phyloP scores from a whole-genome alignment of 2,113 vertebrate species.

The Chaetodon trifascialis region DNA sequence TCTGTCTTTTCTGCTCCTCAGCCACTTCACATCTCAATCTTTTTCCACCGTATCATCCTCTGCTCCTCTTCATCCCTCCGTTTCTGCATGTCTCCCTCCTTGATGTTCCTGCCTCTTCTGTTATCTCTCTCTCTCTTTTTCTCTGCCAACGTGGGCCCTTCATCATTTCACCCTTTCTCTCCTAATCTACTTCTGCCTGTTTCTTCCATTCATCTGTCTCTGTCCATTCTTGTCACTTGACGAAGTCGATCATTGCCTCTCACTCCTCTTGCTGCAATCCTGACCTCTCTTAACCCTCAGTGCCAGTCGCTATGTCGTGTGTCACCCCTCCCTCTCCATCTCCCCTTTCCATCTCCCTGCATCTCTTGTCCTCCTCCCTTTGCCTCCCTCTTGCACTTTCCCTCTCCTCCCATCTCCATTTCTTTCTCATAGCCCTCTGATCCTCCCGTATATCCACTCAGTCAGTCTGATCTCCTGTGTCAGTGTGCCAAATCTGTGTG shows the following conservation, averaged over 20 bases:
- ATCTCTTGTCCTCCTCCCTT: slow-evolving; percentile 15
- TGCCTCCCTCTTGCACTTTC: not conserved
- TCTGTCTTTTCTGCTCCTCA: slow-evolving; percentile 2
- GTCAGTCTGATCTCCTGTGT: slow-evolving; percentile 75
- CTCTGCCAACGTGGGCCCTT: slow-evolving; percentile 8
- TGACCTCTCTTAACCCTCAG: slow-evolving; percentile 50
- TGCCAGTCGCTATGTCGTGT: slow-evolving; percentile 21
- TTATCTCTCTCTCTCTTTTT: not conserved
- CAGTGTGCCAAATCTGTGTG: slow-evolving; percentile 69
- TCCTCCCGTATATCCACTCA: slow-evolving; percentile 71
- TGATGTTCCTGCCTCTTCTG: not conserved
- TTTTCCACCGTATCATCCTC: not conserved
- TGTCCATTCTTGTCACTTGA: slow-evolving; percentile 6
- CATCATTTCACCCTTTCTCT: not conserved
- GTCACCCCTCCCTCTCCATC: slow-evolving; percentile 23
- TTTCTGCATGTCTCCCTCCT: slow-evolving; percentile 18
- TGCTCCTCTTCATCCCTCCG: slow-evolving; percentile 21
- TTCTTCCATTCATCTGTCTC: not conserved
- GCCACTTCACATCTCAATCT: slow-evolving; percentile 4
- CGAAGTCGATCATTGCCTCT: slow-evolving; percentile 31
- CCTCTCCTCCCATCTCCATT: slow-evolving; percentile 38
- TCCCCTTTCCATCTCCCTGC: not conserved
- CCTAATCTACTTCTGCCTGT: not conserved
- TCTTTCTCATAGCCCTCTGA: slow-evolving; percentile 64
- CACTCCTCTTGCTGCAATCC: slow-evolving; percentile 30